Evolutionary conservation across 1,140 invertebrate species (phyloP).

Genomic region (Bilobella aurantiaca): DNA sequence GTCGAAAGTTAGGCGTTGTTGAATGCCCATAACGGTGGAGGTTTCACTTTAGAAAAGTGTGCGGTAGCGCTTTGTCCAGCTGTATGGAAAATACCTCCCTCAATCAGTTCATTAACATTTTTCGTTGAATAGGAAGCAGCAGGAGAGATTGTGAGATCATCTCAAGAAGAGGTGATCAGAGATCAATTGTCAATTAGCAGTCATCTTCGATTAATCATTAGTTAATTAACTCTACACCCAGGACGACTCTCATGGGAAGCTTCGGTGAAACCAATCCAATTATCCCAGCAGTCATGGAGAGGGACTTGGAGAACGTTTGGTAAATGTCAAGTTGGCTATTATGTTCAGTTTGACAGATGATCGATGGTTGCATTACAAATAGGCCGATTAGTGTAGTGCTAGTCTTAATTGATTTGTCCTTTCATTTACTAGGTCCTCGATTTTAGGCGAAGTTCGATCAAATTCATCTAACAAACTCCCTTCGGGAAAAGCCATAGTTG

Average conservation of each 20-base stretch:
- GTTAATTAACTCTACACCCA: not conserved
- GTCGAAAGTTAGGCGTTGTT: no score
- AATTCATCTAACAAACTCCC: conserved; percentile 86
- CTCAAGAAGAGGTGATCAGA: no score
- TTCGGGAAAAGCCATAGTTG: conserved; percentile 81
- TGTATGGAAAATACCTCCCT: no score
- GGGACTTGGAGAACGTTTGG: conserved; percentile 33
- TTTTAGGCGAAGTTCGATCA: conserved; percentile 86
- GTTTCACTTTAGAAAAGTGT: no score
- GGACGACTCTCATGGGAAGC: conserved; percentile 20
- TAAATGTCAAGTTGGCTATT: no score
- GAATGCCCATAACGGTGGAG: no score
- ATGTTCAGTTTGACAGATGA: no score
- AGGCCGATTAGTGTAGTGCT: not conserved
- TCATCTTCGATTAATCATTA: not conserved
- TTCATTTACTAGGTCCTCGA: conserved; percentile 66
- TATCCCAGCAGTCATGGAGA: not conserved
- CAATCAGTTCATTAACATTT: no score
- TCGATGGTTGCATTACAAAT: not conserved
- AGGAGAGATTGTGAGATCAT: no score
- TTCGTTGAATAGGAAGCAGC: no score
- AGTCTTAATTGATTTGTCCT: not conserved
- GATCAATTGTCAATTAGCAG: not conserved
- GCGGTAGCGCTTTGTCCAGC: no score
- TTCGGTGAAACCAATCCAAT: not conserved